phyloP scores from a whole-genome alignment of 1,140 invertebrate species.

The Panagrolaimus sp. region DNA sequence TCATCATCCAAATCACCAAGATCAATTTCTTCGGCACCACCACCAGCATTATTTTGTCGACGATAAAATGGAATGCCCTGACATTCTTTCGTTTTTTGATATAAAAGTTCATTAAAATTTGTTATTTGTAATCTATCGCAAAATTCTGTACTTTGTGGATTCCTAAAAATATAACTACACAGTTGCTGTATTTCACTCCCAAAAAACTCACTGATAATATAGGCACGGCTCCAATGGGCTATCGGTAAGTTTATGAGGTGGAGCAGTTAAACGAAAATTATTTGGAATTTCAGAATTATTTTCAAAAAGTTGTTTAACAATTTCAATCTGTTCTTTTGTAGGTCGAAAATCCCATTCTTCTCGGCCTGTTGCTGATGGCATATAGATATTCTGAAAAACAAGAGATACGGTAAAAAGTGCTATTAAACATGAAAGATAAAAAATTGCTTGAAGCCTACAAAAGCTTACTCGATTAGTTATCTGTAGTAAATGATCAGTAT shows the following conservation, averaged over 20 bases:
- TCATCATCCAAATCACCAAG: neutral
- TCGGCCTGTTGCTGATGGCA: conserved; percentile 42
- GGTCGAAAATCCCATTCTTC: conserved; percentile 65
- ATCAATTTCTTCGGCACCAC: neutral
- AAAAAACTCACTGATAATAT: conserved; percentile 27
- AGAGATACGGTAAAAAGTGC: no score
- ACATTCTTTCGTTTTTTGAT: conserved; percentile 36
- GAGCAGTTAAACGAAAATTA: conserved; percentile 72
- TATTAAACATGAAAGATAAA: no score
- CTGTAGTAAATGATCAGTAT: conserved; percentile 40
- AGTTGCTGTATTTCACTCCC: no score
- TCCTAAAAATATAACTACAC: conserved; percentile 60
- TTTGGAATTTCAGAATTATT: conserved; percentile 65
- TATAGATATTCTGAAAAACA: conserved; percentile 15
- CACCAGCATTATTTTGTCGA: neutral
- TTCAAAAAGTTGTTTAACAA: conserved; percentile 67
- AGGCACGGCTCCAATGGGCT: conserved; percentile 15
- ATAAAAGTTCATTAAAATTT: conserved; percentile 66
- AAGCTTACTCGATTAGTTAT: conserved; percentile 23
- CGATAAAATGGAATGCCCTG: conserved; percentile 33
- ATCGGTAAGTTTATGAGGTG: conserved; percentile 63
- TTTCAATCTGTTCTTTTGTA: conserved; percentile 69
- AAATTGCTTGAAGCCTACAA: no score
- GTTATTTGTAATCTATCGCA: conserved; percentile 74
- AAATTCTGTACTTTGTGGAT: conserved; percentile 75